Evolutionary conservation across 2,113 vertebrate species (phyloP).

Genomic region (Hystrix cristata): DNA sequence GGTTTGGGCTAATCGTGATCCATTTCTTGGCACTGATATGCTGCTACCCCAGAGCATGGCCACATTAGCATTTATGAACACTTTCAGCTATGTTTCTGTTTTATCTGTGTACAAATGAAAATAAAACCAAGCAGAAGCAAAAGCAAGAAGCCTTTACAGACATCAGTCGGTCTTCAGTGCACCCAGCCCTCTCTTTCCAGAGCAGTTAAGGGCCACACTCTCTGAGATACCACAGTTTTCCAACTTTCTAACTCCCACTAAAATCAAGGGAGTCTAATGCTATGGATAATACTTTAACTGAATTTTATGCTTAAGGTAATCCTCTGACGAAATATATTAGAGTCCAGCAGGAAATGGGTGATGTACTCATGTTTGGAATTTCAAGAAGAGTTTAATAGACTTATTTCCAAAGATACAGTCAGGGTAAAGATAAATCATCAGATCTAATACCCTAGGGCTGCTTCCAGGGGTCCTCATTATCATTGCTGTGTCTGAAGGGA

Average conservation of each 20-base stretch:
- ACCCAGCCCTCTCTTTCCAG: not conserved
- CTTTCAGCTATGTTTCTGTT: conserved; percentile 4
- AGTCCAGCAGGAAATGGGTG: not conserved
- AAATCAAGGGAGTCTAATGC: not conserved
- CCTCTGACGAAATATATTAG: not conserved
- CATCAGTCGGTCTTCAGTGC: not conserved
- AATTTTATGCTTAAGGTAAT: conserved; percentile 7
- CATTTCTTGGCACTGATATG: not conserved
- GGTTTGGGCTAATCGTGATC: not conserved
- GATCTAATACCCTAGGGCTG: not conserved
- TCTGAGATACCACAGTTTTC: not conserved
- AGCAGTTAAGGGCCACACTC: not conserved
- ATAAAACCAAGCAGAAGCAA: not conserved
- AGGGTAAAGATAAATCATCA: not conserved
- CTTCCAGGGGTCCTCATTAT: not conserved
- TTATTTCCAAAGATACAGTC: conserved; percentile 36
- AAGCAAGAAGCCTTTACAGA: not conserved
- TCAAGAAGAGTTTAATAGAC: not conserved
- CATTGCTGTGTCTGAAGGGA: not conserved
- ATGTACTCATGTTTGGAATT: not conserved
- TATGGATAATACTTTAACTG: conserved; percentile 15
- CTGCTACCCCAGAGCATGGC: not conserved
- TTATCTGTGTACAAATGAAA: not conserved
- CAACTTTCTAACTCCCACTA: conserved; percentile 1
- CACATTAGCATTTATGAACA: not conserved